Evolutionary conservation across 2,113 vertebrate genomes (phyloP).

Genomic region (Campylorhamphus procurvoides): DNA sequence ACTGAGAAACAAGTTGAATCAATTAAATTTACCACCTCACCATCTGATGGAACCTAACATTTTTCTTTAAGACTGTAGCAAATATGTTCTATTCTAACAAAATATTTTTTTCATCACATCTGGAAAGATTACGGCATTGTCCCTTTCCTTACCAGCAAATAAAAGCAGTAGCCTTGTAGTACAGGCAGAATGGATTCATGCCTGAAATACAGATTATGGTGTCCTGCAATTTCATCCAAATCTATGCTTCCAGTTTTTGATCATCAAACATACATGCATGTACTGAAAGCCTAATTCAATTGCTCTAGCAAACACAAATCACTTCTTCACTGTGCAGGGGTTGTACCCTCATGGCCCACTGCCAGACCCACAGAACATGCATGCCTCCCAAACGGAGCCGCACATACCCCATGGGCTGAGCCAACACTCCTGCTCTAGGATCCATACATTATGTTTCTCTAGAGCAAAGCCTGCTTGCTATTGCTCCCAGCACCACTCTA

Average conservation of each 20-base stretch:
- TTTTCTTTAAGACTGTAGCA: not conserved
- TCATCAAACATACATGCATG: not conserved
- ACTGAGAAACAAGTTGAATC: not conserved
- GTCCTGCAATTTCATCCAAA: not conserved
- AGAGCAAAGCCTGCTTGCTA: not conserved
- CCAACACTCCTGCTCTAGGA: not conserved
- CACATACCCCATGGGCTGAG: not conserved
- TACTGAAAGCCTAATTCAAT: not conserved
- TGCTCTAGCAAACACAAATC: not conserved
- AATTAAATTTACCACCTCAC: not conserved
- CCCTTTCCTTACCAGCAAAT: not conserved
- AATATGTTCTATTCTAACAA: not conserved
- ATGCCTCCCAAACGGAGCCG: accelerated
- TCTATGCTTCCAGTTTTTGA: not conserved
- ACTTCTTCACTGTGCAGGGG: not conserved
- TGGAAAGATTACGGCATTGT: not conserved
- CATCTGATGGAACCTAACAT: not conserved
- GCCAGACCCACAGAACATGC: not conserved
- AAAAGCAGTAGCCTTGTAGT: not conserved
- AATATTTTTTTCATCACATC: not conserved
- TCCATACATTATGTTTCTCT: not conserved
- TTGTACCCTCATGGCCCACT: not conserved
- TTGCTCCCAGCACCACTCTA: not conserved
- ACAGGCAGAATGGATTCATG: not conserved
- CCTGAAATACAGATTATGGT: not conserved